Evolutionary conservation across 53 echinoderm and acorn worm species (phyloP), one percentile per base, ranked within the genome.

Genomic region (Henricia sp.): DNA sequence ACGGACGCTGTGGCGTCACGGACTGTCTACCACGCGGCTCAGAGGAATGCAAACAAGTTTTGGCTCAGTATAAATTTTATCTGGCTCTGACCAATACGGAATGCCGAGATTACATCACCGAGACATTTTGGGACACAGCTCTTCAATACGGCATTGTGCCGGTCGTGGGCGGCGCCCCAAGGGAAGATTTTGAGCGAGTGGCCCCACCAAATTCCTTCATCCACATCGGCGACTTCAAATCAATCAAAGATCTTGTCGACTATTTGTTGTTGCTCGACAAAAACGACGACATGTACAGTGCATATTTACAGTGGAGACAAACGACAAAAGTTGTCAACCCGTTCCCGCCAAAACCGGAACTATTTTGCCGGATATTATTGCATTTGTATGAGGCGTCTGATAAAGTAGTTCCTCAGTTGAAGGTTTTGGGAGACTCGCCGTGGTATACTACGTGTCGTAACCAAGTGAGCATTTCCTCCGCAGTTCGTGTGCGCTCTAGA

Each of bases 51-150:
- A 67, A 75, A 38, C 53, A 19, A 25, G 11, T 83, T 26, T 19
- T 91, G 27, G 60, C 52, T 3, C 19, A 71, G 29, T 91, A 91
- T 36, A 91, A 88, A 70, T 91, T 91, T 46, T 83, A 88, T 64
- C 68, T 91, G 2, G 84, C 88, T 24, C 38, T 88, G 0, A 70
- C 87, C 24, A 85, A 91, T 63, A 57, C 87, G 17, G 91, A 91
- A 41, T 91, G 91, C 46, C 66, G 70, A 50, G 88, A 91, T 39
- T 91, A 91, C 77, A 88, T 91, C 58, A 87, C 91, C 12, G 87
- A 91, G 26, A 83, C 72, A 64, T 88, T 88, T 34, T 91, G 91
- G 91, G 51, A 52, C 48, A 83, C 67, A 0, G 52, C 83, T 23
- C 84, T 91, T 23, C 44, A 42, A 5, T 36, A 83, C 27, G 77